Conservation (phyloP, 2,113 vertebrate species). For the Oncorhynchus clarkii region DNA sequence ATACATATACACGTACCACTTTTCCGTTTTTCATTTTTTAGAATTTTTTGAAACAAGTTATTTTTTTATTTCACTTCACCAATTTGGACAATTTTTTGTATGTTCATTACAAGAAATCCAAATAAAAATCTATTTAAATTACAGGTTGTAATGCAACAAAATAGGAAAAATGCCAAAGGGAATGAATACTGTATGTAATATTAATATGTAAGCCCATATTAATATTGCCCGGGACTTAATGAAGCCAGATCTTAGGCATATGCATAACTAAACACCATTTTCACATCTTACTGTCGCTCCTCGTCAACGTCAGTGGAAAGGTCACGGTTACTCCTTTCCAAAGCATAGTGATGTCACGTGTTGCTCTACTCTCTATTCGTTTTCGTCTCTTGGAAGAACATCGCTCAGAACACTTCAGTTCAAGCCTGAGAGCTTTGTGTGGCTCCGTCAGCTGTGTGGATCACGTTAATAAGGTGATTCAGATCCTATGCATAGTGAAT, state of each 20-base stretch:
- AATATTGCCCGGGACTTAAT: slow-evolving; percentile 44
- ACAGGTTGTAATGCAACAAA: too few species aligned
- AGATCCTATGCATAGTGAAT: slow-evolving; percentile 4
- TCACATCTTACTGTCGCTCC: slow-evolving; percentile 32
- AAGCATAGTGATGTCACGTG: slow-evolving; percentile 38
- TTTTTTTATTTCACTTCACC: too few species aligned
- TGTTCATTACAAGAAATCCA: too few species aligned
- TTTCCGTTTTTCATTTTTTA: too few species aligned
- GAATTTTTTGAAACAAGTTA: too few species aligned
- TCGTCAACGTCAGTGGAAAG: slow-evolving; percentile 19
- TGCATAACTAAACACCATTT: slow-evolving; percentile 31
- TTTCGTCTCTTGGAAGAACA: not conserved
- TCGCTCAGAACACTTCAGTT: not conserved
- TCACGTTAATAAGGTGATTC: slow-evolving; percentile 14
- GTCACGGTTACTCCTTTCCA: slow-evolving; percentile 11
- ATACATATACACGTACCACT: too few species aligned
- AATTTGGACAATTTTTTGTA: too few species aligned
- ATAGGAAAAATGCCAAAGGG: too few species aligned
- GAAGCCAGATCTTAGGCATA: slow-evolving; percentile 29
- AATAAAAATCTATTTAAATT: too few species aligned
- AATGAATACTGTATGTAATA: too few species aligned
- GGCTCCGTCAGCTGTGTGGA: not conserved
- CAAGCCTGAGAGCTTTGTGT: not conserved
- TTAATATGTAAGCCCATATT: slow-evolving; percentile 1
- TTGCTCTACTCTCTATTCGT: not conserved